Conservation (phyloP, 2,113 vertebrate genomes). For the Pelusios castaneus region DNA sequence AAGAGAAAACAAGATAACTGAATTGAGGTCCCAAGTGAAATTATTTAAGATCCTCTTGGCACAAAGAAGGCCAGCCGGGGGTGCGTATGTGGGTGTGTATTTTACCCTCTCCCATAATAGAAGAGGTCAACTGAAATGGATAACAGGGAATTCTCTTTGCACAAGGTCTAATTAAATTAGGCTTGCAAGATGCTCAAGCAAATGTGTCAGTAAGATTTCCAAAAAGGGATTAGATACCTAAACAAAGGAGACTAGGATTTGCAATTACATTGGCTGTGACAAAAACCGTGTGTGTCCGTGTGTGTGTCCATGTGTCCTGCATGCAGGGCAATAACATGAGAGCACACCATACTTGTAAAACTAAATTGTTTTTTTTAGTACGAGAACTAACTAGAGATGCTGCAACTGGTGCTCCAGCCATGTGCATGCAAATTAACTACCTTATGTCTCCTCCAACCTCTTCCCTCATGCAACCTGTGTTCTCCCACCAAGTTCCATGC, state of each 20-base stretch:
- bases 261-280: conserved; percentile 10
- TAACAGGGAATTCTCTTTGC: neutral
- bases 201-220: conserved; percentile 27
- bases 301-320: too few relatives aligned
- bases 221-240: conserved; percentile 29
- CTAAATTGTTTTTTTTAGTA: neutral
- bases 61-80: neutral
- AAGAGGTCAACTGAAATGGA: neutral
- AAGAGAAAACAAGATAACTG: accelerated
- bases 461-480: neutral
- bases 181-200: conserved; percentile 20
- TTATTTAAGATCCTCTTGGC: neutral
- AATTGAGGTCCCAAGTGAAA: neutral
- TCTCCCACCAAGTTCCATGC: neutral
- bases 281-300: conserved; percentile 2
- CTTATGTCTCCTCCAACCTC: too few relatives aligned
- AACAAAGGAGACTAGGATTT: conserved; percentile 33
- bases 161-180: conserved; percentile 43
- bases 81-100: neutral
- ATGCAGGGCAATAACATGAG: neutral
- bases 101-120: neutral
- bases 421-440: too few relatives aligned
- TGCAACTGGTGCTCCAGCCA: neutral
- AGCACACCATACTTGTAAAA: neutral
- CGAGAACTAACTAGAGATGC: neutral